Percentiles rank a stretch among this genome's conserved stretches.
Evolutionary conservation across 2,888 invertebrate species (phyloP).

Genomic region (Latrodectus hesperus): DNA sequence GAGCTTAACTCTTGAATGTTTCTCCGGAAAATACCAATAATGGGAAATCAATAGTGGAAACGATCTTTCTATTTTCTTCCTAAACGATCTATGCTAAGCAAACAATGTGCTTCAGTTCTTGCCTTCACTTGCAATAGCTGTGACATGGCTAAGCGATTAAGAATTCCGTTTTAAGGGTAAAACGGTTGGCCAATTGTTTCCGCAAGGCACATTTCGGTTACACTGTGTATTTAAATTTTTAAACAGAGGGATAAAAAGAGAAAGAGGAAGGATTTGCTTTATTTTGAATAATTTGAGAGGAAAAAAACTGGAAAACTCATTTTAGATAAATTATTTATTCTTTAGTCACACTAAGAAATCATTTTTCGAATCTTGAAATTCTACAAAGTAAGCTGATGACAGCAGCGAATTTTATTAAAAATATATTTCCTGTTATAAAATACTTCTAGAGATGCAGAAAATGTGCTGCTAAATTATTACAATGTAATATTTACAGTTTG

Average conservation of each 20-base stretch:
- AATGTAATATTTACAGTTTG: too few relatives aligned
- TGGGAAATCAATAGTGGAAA: slow-evolving; percentile 55
- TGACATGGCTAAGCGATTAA: slow-evolving; percentile 49
- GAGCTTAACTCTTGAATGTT: slow-evolving; percentile 47
- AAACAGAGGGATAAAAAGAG: slow-evolving; percentile 5
- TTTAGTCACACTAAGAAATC: too few relatives aligned
- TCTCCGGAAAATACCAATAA: slow-evolving; percentile 54
- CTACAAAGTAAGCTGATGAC: too few relatives aligned
- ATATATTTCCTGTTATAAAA: too few relatives aligned
- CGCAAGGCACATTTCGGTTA: slow-evolving; percentile 3
- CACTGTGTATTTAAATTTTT: slow-evolving; percentile 37
- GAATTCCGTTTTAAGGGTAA: slow-evolving; percentile 37
- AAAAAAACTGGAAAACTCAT: too few relatives aligned
- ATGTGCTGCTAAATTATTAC: too few relatives aligned
- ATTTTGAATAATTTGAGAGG: too few relatives aligned
- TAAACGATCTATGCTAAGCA: slow-evolving; percentile 52
- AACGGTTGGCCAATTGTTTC: slow-evolving; percentile 27
- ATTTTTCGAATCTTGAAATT: too few relatives aligned
- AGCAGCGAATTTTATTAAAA: too few relatives aligned
- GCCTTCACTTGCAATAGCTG: slow-evolving; percentile 11
- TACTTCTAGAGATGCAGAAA: too few relatives aligned
- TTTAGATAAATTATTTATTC: too few relatives aligned
- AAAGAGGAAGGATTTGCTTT: too few relatives aligned
- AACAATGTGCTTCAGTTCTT: slow-evolving; percentile 49
- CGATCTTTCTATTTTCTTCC: slow-evolving; percentile 59